These are phyloP conservation scores for Phyto melanocephala DNA, from an alignment of 2,888 invertebrate genomes.

Conservation along the genomic window DNA sequence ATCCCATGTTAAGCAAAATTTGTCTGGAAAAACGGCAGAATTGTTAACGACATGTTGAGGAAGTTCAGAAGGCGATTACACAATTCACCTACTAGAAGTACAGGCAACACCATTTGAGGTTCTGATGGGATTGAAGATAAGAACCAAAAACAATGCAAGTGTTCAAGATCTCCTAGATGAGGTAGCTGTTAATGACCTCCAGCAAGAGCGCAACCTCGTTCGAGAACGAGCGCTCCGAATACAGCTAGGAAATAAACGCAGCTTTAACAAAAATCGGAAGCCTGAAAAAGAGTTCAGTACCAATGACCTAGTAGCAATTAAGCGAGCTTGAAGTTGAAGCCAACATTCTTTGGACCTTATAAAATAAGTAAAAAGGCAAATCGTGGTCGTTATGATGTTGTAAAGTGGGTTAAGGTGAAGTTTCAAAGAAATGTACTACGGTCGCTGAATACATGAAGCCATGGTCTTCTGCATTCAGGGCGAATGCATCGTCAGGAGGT, in stretches of 20 bases:
- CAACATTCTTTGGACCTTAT: not conserved
- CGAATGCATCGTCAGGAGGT: too few species aligned
- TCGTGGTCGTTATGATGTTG: too few species aligned
- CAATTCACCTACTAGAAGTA: conserved; percentile 39
- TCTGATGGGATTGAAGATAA: conserved; percentile 42
- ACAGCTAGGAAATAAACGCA: not conserved
- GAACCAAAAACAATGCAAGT: not conserved
- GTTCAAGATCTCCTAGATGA: conserved; percentile 16
- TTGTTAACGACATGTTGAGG: not conserved
- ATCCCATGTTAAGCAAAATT: conserved; percentile 73
- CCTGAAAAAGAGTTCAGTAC: not conserved
- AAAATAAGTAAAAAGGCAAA: too few species aligned
- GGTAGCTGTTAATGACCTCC: not conserved
- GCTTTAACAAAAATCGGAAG: not conserved
- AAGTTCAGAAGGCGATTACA: conserved; percentile 60
- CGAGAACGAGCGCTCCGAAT: not conserved
- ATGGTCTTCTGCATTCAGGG: too few species aligned
- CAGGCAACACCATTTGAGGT: conserved; percentile 39
- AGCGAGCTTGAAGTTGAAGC: not conserved
- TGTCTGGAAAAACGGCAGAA: conserved; percentile 69
- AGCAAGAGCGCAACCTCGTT: not conserved
- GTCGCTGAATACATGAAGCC: not conserved
- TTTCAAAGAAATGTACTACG: not conserved
- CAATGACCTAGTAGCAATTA: not conserved
- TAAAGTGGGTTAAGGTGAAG: not conserved